Base-by-base conservation (phyloP, 1,140 invertebrate genomes). In the Aphaenogaster ashmeadi region DNA sequence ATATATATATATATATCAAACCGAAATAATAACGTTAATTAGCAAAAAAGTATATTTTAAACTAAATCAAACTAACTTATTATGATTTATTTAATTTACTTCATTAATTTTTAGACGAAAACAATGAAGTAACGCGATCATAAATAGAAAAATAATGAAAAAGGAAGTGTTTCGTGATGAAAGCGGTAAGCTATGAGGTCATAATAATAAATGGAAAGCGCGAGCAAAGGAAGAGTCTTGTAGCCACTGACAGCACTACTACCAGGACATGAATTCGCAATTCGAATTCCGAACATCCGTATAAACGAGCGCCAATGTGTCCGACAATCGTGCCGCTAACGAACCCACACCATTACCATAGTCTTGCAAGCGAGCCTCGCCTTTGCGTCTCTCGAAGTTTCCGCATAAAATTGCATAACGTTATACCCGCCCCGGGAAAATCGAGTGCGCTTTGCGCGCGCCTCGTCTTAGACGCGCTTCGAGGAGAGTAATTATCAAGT, bases 321-420 rank as follows among this genome's bases (percentile, higher is more conserved):
- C 80, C 54, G 80, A 84, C 80, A 84, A 84, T 84, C 80, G 69
- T n/a, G 80, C 18, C 80, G 69, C 80, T 84, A 74, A 84, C 80
- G 69, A 84, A 74, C 69, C 69, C 80, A 74, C 80, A 84, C 67
- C 69, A 84, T 84, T 74, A 74, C 41, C 80, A 84, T 74, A 74
- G 69, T 74, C 80, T 84, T 74, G 80, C 80, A 74, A 84, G 80
- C 80, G 80, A 84, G 69, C 80, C 80, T 75, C 54, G 80, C 54
- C 80, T 84, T 84, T 84, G 80, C 80, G 80, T 84, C 80, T 84
- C 69, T 84, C 69, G 18, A 84, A 84, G 80, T 84, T 84, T 84
- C 80, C 80, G 80, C 80, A 84, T 84, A 84, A 84, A 84, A 84
- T 84, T 84, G 80, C 80, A 84, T 84, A 84, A 84, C 54, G 80